Evolutionary conservation across 2,888 invertebrate genomes (phyloP).

Genomic region (Xestia ashworthii): DNA sequence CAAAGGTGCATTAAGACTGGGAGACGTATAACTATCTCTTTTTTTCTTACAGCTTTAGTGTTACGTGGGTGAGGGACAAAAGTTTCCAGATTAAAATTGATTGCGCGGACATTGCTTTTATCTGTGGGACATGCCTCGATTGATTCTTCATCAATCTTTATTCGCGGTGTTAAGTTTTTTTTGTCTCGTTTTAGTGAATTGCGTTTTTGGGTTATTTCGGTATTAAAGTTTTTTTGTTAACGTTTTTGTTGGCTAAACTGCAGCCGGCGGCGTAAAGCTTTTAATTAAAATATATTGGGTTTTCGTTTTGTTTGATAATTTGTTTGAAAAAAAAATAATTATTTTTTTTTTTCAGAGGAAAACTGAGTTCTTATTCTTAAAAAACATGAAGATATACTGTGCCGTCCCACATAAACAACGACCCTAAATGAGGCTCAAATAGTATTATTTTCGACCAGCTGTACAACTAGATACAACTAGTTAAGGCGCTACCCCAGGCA

Average conservation of each 20-base stretch:
- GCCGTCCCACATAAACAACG: too few species aligned
- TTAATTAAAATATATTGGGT: not conserved
- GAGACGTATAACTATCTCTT: slow-evolving; percentile 75
- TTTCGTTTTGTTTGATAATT: not conserved
- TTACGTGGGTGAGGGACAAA: slow-evolving; percentile 71
- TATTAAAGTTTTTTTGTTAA: slow-evolving; percentile 39
- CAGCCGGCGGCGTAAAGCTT: too few species aligned
- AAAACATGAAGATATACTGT: not conserved
- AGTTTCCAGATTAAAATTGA: slow-evolving; percentile 89
- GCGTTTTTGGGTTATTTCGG: slow-evolving; percentile 54
- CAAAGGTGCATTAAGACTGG: slow-evolving; percentile 79
- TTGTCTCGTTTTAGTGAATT: slow-evolving; percentile 71
- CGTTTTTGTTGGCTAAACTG: slow-evolving; percentile 4
- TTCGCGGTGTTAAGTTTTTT: slow-evolving; percentile 83
- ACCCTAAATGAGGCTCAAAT: not conserved
- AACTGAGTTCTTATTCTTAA: not conserved
- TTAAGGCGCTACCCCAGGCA: too few species aligned
- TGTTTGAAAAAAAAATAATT: too few species aligned
- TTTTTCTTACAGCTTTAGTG: slow-evolving; percentile 55
- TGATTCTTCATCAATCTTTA: slow-evolving; percentile 90
- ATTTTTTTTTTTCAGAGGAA: too few species aligned
- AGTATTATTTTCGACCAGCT: not conserved
- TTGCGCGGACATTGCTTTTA: slow-evolving; percentile 86
- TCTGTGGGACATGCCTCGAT: slow-evolving; percentile 86
- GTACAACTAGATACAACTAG: too few species aligned